These are phyloP conservation scores for Litocranius walleri DNA, from an alignment of 2,113 vertebrate species.

Conservation along the genomic window DNA sequence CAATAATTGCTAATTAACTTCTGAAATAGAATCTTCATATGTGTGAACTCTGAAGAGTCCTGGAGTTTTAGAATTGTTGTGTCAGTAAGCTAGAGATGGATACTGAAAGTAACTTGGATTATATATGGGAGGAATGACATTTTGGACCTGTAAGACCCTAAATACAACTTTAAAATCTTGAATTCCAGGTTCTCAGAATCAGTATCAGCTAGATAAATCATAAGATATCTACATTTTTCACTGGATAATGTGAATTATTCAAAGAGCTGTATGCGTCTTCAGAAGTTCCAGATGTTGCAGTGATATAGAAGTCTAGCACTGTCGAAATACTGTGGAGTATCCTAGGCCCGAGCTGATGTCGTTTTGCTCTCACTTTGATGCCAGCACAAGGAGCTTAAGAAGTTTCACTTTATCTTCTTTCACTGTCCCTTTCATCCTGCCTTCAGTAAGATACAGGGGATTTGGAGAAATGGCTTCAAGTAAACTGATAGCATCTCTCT, in stretches of 20 bases:
- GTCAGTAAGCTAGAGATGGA: not conserved
- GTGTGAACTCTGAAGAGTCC: not conserved
- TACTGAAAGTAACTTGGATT: not conserved
- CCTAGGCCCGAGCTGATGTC: not conserved
- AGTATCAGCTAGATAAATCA: not conserved
- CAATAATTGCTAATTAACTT: constrained; percentile 14
- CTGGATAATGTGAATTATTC: not conserved
- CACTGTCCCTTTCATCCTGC: not conserved
- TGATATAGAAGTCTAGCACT: not conserved
- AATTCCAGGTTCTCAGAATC: not conserved
- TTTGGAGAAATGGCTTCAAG: not conserved
- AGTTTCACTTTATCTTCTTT: not conserved
- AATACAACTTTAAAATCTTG: not conserved
- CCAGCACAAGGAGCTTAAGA: not conserved
- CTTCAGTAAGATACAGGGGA: not conserved
- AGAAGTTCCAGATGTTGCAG: not conserved
- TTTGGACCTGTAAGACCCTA: not conserved
- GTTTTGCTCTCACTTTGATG: not conserved
- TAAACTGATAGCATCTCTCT: not conserved
- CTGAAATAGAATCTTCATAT: not conserved
- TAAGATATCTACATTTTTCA: not conserved
- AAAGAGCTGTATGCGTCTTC: not conserved
- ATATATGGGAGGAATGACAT: not conserved
- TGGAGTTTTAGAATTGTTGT: not conserved
- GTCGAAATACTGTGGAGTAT: not conserved